Base-by-base conservation (phyloP, 2,113 vertebrate species). In the Oreochromis spilurus region DNA sequence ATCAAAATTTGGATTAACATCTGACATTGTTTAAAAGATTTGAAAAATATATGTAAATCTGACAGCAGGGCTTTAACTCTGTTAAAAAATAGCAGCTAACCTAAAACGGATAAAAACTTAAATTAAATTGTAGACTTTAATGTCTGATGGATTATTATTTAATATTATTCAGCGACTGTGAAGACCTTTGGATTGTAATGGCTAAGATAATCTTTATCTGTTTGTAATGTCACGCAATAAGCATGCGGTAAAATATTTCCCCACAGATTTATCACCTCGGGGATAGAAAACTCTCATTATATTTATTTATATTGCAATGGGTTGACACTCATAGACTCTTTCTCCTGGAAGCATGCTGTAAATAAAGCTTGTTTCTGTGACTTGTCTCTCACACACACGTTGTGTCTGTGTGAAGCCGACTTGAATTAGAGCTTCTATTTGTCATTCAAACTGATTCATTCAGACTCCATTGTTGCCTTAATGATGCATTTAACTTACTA, bases 401-500 rank as follows among this genome's bases (percentile, higher is more conserved):
- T 17, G 55, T 80, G 43, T 81, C 60, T 85, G 65, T 82, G 88
- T 83, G 87, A 86, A 88, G 86, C 88, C 26, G 29, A 80, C 77
- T 81, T 54, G 88, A 91, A 90, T 94, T 89, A 48, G 53, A 89
- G 88, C 58, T 65, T 90, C 82, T 87, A 86, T 91, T 93, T 29
- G 67, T 94, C 91, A 93, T 88, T 88, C 87, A 88, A 58, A 90
- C 60, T 38, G 82, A 90, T 83, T 86, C 78, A 82, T 83, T 90
- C 84, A 62, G 75, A 85, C 54, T 40, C 82, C 88, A 89, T 88
- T 92, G 87, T 92, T 88, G 60, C 79, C 79, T 79, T 94, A 91
- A 94, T 92, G 92, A 89, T 89, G 84, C 84, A 86, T 93, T 95
- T 89, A 91, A 87, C 89, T 91, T 80, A 77, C 78, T 80, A 87